A percentile compares a stretch with the other conserved stretches of the same genome.
Conservation (phyloP, 2,888 invertebrate species). For the Dioctria linearis region DNA sequence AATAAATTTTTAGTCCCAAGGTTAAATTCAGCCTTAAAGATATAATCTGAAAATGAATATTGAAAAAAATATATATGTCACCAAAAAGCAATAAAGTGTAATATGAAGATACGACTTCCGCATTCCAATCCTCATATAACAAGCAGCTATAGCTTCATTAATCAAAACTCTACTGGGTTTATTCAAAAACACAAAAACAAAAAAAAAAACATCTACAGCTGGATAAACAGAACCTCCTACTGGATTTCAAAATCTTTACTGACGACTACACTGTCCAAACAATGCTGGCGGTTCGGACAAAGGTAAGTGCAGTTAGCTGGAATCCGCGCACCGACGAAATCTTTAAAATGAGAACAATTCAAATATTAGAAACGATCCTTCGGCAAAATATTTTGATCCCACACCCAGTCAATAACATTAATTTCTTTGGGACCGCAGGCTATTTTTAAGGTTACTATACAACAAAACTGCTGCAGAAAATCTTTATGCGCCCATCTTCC, state of each 20-base stretch:
- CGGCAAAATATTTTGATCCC: conserved; percentile 13
- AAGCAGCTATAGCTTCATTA: not conserved
- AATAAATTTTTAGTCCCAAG: too few species aligned
- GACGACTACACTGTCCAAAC: not conserved
- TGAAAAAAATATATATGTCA: not conserved
- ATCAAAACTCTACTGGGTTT: not conserved
- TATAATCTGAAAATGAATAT: not conserved
- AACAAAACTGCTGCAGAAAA: conserved; percentile 7
- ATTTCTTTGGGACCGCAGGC: conserved; percentile 44
- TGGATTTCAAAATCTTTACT: not conserved
- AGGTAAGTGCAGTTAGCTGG: not conserved
- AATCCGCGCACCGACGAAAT: conserved; percentile 9
- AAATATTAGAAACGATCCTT: conserved; percentile 39
- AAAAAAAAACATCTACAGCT: not conserved
- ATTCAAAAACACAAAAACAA: too few species aligned
- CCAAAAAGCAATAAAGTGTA: not conserved
- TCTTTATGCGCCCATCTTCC: conserved; percentile 38
- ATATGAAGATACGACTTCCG: not conserved
- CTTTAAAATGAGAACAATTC: conserved; percentile 43
- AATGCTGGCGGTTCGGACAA: not conserved
- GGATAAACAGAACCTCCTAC: not conserved
- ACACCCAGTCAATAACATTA: conserved; percentile 47
- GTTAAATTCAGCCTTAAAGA: not conserved
- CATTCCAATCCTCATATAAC: not conserved
- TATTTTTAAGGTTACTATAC: conserved; percentile 34